Evolutionary conservation across 2,113 vertebrate genomes (phyloP), one percentile per base, ranked within the genome.

Genomic region (Dicentrarchus labrax): DNA sequence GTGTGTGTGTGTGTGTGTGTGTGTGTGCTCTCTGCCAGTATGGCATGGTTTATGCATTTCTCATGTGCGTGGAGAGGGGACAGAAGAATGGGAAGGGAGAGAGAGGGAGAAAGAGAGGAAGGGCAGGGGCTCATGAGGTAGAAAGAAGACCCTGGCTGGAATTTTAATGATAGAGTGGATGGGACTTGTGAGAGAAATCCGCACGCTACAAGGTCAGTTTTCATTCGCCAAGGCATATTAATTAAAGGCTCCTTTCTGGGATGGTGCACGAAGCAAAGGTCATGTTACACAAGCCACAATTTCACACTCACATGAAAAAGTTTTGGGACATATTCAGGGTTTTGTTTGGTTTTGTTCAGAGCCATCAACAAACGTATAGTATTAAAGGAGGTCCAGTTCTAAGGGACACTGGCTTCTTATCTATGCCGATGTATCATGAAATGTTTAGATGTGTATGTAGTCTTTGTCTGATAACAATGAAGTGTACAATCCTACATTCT

Each of bases 181-280:
- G 53, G 50, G 62, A 67, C 45, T 43, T 70, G 45, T 84, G 66
- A 60, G 72, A 80, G 59, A 87, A 80, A 78, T 83, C 65, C 60
- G 75, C 77, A 65, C 59, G 21, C 53, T 69, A 59, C 88, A 92
- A 92, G 88, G 90, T 92, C 89, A 56, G 54, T 54, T 60, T 64
- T 47, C 71, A 69, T 87, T 89, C 50, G 62, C 78, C 60, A 71
- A 84, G 78, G 67, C 82, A 39, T 79, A 86, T 88, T 83, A 93
- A 91, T 95, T 94, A 96, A 90, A 88, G 21, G 57, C 41, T 82
- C 88, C 85, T 91, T 79, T 78, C 73, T 86, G 84, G 89, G 87
- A 86, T 86, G 80, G 75, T 38, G 59, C 84, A 89, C 76, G 53
- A 87, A 71, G n/a, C 41, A 80, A 89, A 83, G 90, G 87, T 86